Evolutionary conservation across 2,113 vertebrate species (phyloP), one percentile per base, ranked within the genome.

Genomic region (Rhadina sibilatrix): DNA sequence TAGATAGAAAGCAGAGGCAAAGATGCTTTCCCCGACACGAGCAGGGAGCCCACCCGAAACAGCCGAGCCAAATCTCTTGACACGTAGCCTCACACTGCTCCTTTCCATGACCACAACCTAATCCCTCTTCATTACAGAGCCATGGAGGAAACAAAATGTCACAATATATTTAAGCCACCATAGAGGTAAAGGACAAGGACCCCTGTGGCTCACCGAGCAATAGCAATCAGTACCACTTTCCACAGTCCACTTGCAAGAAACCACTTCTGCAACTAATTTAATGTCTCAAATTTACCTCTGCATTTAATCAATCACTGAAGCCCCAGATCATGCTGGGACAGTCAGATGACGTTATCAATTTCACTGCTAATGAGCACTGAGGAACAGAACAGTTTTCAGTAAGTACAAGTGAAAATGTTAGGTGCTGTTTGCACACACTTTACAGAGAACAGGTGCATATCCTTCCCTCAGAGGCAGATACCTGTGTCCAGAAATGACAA

Each of bases 91-190:
- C 69, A 83, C 0, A 0, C 64, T 92, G 76, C 61, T 95, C 21
- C 56, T 38, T 87, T 71, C 76, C 57, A 64, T 56, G 65, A 83
- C 64, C 63, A 89, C 76, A 78, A 25, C 25, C 18, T 74, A 88
- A 90, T 89, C 47, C 12, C 59, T 95, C 77, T 92, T 81, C 90
- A 89, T 90, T 95, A 93, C 31, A 86, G 49, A 90, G 23, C 52
- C 60, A 90, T 1, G 2, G 52, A 88, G 28, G 23, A 88, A 92
- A 87, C 27, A 94, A 92, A 93, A 83, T 49, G 47, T 30, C 85
- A 87, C 37, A 71, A 66, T 24, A 68, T 17, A 61, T 75, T 89
- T 82, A 82, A 94, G 21, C 25, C 21, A 53, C 69, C 57, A 15
- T 2, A 68, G 49, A 94, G 16, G 40, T 46, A 87, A 68, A 95